Evolutionary conservation across 2,888 invertebrate genomes (phyloP), one percentile per base, ranked within the genome.

Genomic region (Oxytorus armatus): DNA sequence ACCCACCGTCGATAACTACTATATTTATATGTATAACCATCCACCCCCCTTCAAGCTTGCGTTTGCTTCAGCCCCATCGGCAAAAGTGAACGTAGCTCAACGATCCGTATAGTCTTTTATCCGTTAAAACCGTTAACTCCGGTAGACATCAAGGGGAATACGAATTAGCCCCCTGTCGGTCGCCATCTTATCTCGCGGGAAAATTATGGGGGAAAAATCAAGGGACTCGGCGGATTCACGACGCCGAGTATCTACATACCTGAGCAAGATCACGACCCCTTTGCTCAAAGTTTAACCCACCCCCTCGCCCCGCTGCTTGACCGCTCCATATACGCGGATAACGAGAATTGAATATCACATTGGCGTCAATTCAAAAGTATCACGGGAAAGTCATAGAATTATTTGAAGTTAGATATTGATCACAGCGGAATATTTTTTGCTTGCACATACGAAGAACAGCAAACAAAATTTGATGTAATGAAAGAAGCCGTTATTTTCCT

Each of bases 51-150:
- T 25, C 47, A 42, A 68, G 55, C 25, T 49, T 49, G 68, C 53
- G 73, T 39, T 81, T 49, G 65, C 82, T 79, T 72, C 70, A 55
- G 74, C 68, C 68, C 69, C 73, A 76, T 65, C 82, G 59, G 81
- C 39, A 7, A 74, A 53, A 73, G 68, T 47, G 72, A 80, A 73
- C 77, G 63, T 33, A 49, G 63, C 83, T 83, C 86, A 88, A 85
- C 89, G 88, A 90, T 90, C 88, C 88, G n/a, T n/a, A 87, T 87
- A 88, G 89, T 88, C 90, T 90, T 91, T 91, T 89, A 91, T 91
- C 91, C 90, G 88, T 89, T 90, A 90, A 91, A 91, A 91, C 89
- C 89, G 91, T 91, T 90, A 91, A 90, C 91, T 89, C 86, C 85
- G 83, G 83, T 89, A 88, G 89, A 91, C 91, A 90, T 91, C 89